Percentiles rank a stretch among this genome's conserved stretches.
Conservation (phyloP, 2,113 vertebrate genomes). For the Apteryx owenii region DNA sequence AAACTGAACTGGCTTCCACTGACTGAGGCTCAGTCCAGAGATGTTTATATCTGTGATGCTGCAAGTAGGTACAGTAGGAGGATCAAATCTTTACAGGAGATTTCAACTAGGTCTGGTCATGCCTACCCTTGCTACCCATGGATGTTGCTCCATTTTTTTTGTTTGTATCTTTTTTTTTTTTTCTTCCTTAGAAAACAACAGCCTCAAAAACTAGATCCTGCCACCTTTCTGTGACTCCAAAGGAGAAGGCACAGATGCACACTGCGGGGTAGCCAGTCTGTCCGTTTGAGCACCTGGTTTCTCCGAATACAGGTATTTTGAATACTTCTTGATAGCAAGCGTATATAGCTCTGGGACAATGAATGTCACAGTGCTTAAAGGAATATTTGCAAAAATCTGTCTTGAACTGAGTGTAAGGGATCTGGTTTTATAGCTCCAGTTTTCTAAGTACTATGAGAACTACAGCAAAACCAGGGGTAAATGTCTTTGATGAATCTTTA, state of each 20-base stretch:
- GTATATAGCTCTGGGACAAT: background rate
- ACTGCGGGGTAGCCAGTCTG: background rate
- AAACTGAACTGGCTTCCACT: slow-evolving; percentile 4
- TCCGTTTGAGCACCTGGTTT: background rate
- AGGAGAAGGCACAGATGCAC: slow-evolving; percentile 22
- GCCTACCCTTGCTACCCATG: background rate
- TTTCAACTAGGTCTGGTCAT: background rate
- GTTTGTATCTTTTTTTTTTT: background rate
- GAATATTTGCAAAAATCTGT: background rate
- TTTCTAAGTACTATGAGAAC: background rate
- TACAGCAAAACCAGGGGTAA: background rate
- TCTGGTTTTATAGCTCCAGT: background rate
- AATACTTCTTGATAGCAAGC: background rate
- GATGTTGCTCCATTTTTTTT: background rate
- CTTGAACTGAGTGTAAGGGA: background rate
- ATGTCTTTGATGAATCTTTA: slow-evolving; percentile 4
- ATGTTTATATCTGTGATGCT: background rate
- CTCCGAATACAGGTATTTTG: slow-evolving; percentile 45
- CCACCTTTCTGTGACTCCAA: slow-evolving; percentile 20
- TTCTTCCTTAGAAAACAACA: slow-evolving; percentile 36
- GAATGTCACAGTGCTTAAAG: background rate
- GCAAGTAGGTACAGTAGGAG: background rate
- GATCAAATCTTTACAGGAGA: background rate
- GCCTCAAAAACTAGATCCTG: slow-evolving; percentile 28
- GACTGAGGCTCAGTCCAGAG: background rate